Base-by-base conservation (phyloP, 2,797 vertebrate genomes). In the Myotis findleyi region DNA sequence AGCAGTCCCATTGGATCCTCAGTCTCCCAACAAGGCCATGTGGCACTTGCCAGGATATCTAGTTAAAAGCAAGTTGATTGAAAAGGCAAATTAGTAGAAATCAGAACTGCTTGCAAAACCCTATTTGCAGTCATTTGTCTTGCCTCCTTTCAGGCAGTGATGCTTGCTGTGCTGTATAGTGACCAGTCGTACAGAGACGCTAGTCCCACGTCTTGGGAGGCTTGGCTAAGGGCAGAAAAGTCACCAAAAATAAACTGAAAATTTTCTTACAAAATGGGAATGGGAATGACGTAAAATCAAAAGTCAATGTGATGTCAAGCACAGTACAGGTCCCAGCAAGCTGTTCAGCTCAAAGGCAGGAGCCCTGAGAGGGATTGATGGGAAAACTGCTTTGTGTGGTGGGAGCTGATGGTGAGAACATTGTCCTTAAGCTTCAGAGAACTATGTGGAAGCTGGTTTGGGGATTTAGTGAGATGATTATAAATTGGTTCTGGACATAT, bases 191-290 rank as follows among this genome's bases (percentile, higher is more conserved):
- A 76, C 55, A 36, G 76, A 49, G 23, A 86, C 6, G 13, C 18
- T 73, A 86, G 49, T 73, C 49, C n/a, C 64, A 14, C 36, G 66
- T 82, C 18, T 66, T 38, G 11, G 4, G 53, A 73, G 23, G 18
- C 11, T 75, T 90, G 79, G 36, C 41, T 69, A 66, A 89, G 57
- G 57, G 53, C n/a, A 87, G n/a, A 93, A 88, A 80, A 44, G 71
- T 77, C 81, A 85, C 7, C 6, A 53, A 51, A 49, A 79, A 51
- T 47, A 21, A 17, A 21, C 17, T 10, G 25, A n/a, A 33, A 12
- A 49, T 87, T 38, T 27, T 75, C 64, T 94, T 64, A 55, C 30
- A 51, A 57, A 93, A 92, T 55, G 2, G 2, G 38, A 27, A 16
- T 44, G 17, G 3, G 49, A 47, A 71, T 68, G 59, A 76, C 7